phyloP scores from a whole-genome alignment of 2,888 invertebrate species.

The Tinea pellionella region DNA sequence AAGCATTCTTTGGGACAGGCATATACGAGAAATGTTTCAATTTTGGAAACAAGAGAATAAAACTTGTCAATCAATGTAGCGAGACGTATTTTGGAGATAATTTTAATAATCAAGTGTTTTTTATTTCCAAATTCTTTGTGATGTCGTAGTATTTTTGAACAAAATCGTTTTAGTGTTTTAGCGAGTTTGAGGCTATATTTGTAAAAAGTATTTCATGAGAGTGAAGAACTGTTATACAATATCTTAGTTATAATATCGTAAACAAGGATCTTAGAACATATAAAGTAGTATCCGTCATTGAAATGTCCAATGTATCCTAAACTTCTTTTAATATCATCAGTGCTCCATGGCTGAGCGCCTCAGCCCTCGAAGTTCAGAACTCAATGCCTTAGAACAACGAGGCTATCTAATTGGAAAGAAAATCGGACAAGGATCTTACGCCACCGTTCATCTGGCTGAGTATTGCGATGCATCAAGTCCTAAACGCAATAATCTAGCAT shows the following conservation, averaged over 20 bases:
- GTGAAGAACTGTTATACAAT: conserved; percentile 26
- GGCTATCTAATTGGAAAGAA: conserved; percentile 87
- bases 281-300: conserved; percentile 30
- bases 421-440: conserved; percentile 92
- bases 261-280: not conserved
- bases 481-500: conserved; percentile 82
- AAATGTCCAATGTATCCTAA: conserved; percentile 70
- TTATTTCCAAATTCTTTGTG: conserved; percentile 69
- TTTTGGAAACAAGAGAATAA: conserved; percentile 54
- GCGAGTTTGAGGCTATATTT: conserved; percentile 32
- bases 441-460: conserved; percentile 88
- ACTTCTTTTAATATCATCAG: conserved; percentile 66
- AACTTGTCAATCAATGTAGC: conserved; percentile 49
- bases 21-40: conserved; percentile 27
- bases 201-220: conserved; percentile 52
- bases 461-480: conserved; percentile 78
- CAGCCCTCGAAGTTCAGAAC: conserved; percentile 84
- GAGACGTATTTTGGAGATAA: conserved; percentile 58
- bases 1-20: conserved; percentile 26
- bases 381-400: conserved; percentile 85
- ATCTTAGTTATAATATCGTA: not conserved
- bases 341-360: conserved; percentile 78
- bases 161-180: conserved; percentile 61
- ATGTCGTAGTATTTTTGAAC: conserved; percentile 59
- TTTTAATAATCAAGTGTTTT: conserved; percentile 56